Base-by-base conservation (phyloP, 1,140 invertebrate species). In the Coptotermes formosanus region DNA sequence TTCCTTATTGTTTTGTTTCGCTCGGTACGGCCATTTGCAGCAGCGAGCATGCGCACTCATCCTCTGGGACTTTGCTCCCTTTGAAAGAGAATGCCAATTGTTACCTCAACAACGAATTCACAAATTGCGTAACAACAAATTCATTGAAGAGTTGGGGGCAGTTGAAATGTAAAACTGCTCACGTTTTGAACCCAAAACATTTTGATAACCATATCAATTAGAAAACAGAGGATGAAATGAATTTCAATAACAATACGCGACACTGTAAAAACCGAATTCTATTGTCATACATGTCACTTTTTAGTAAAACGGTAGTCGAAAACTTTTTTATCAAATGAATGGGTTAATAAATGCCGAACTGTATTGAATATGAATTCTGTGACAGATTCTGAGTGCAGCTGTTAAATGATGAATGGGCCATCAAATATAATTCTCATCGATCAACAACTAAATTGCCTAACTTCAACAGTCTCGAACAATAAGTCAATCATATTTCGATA, bases 1-100 rank as follows among this genome's bases (percentile, higher is more conserved):
- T 75, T 75, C 64, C 25, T 75, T 75, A 75, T 75, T 75, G 64
- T 30, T 30, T 75, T 75, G 64, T 75, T 75, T 75, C 64, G 64
- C 25, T 75, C 64, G 64, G 64, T 30, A 25, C 64, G 64, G 64
- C 64, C 64, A 75, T 75, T 75, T 75, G 64, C 64, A 75, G 64
- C 30, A 75, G 14, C 25, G 64, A 30, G n/a, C 64, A 75, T 75
- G 64, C 64, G 64, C 64, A 75, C 64, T 75, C 25, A 6, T 75
- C 64, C 64, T 75, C 30, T 75, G 64, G 64, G 64, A 75, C 8
- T 30, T 75, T 11, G n/a, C 64, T 6, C 64, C 30, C 14, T 75
- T 3, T 30, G 3, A 23, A 8, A 75, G 64, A 30, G n/a, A 75
- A 4, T 30, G 64, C 7, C 64, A 75, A 75, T 75, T 75, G 64